phyloP scores from a whole-genome alignment of 2,797 vertebrate genomes.

The Onychomys torridus region DNA sequence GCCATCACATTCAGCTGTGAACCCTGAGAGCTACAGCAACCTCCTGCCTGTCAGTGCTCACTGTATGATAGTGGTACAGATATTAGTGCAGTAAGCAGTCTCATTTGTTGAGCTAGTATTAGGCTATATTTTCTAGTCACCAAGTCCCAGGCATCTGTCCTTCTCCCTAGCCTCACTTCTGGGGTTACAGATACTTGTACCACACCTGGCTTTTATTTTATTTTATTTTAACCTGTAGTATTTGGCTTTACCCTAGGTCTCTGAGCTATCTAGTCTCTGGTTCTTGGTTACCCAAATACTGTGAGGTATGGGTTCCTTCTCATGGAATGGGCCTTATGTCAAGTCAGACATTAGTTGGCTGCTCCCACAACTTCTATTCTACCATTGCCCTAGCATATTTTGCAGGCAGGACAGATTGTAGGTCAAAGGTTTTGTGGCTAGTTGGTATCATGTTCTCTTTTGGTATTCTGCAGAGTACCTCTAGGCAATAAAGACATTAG shows the following conservation, averaged over 20 bases:
- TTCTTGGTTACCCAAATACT: background rate
- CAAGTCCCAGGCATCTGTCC: background rate
- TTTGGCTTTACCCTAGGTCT: background rate
- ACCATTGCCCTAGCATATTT: background rate
- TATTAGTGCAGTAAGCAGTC: background rate
- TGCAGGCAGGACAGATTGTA: background rate
- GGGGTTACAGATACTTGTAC: background rate
- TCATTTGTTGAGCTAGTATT: background rate
- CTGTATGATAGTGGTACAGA: background rate
- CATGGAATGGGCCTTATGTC: background rate
- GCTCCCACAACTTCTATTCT: background rate
- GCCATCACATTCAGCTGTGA: background rate
- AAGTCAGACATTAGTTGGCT: background rate
- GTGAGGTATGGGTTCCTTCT: background rate
- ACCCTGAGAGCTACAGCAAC: background rate
- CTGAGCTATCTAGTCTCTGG: background rate
- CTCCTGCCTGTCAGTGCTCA: background rate
- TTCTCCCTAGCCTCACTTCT: background rate
- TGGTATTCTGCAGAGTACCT: background rate
- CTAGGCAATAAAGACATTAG: background rate
- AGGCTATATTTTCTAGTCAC: background rate
- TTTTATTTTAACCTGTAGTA: background rate
- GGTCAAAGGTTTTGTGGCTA: background rate
- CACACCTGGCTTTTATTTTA: background rate
- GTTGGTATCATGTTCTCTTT: background rate